Evolutionary conservation across 2,888 invertebrate genomes (phyloP).

Genomic region (Tinea pellionella): DNA sequence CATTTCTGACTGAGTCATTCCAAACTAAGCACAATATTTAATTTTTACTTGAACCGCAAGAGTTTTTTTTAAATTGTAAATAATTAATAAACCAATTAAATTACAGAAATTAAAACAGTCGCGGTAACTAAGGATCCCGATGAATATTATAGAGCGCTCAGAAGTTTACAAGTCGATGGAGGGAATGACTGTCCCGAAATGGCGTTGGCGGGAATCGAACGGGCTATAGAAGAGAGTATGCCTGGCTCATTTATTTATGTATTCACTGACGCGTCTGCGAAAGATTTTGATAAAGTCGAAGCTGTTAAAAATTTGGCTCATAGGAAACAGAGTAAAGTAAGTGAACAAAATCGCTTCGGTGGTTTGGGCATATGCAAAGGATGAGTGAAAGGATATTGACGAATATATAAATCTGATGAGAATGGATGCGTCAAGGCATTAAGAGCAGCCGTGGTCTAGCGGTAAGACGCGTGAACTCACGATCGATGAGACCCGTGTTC

Average conservation of each 20-base stretch:
- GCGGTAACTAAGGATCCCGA: conserved; percentile 26
- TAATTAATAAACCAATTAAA: not conserved
- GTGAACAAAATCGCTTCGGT: too few species aligned
- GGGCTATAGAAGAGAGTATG: conserved; percentile 29
- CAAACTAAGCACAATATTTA: too few species aligned
- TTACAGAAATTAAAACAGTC: conserved; percentile 25
- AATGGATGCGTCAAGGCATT: too few species aligned
- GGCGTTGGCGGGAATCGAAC: conserved; percentile 37
- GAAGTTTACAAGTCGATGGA: conserved; percentile 21
- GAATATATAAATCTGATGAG: too few species aligned
- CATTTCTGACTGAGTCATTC: too few species aligned
- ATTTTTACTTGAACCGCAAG: too few species aligned
- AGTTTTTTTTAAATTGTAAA: too few species aligned
- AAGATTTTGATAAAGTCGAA: conserved; percentile 26
- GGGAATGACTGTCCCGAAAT: conserved; percentile 39
- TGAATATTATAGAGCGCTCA: conserved; percentile 25
- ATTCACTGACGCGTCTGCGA: conserved; percentile 46
- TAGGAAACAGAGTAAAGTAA: conserved; percentile 35
- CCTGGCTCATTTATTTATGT: conserved; percentile 40
- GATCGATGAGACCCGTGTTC: too few species aligned
- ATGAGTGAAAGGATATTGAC: too few species aligned
- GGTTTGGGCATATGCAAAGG: too few species aligned
- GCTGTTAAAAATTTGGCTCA: conserved; percentile 30
- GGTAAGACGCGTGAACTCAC: too few species aligned
- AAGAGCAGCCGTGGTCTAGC: too few species aligned